Evolutionary conservation across 1,140 invertebrate species (phyloP), one percentile per base, ranked within the genome.

Genomic region (Delia radicum): DNA sequence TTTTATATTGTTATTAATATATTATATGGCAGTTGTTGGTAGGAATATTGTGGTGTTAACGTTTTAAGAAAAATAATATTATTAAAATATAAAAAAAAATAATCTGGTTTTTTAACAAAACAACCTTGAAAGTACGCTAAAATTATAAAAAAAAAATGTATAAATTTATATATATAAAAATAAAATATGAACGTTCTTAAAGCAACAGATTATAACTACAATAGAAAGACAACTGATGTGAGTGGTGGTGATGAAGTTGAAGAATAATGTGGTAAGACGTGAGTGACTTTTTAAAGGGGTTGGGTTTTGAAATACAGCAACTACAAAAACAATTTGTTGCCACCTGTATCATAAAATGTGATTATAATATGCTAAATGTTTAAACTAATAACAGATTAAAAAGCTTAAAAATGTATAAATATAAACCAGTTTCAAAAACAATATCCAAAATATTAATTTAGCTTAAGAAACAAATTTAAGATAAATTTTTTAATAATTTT

Each of bases 41-140:
- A 42, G 12, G 3, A 42, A 13, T 42, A 42, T 15, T 15, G n/a
- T 42, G 37, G 37, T 42, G 37, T 42, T 42, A 42, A 10, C n/a
- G 12, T 13, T 37, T 37, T 42, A 42, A 42, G 37, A 42, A 42
- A 42, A 42, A 42, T 42, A 8, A 42, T 8, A 42, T 15, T 42
- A 42, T 5, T 33, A 33, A 33, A 33, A 33, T 5, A 12, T 12
- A 62, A 21, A 24, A 26, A 62, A 62, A 24, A 63, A 63, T 12
- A 63, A 63, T 63, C 61, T 63, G 61, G 61, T 63, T 63, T 61
- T 61, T 18, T 61, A 6, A 4, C 8, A 21, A 62, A 62, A 63
- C 61, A 63, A 27, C 61, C 61, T 63, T 63, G 61, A 63, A 63
- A 63, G 61, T 63, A 63, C 61, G 61, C 61, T 63, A 63, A 63